Conservation (phyloP, 1,140 invertebrate genomes). For the Acromyrmex charruanus region DNA sequence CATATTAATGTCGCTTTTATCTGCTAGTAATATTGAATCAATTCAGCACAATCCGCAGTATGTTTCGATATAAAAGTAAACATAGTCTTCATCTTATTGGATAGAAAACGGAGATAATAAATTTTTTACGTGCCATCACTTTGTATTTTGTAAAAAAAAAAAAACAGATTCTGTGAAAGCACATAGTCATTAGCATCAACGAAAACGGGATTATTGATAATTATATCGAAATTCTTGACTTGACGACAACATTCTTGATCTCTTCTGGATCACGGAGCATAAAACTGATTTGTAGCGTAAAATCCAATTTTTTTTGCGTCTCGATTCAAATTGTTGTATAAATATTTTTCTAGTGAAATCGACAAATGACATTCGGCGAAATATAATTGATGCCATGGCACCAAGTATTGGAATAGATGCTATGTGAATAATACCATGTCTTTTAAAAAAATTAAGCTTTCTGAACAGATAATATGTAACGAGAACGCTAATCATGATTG, state of each 20-base stretch:
- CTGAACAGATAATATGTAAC: not conserved
- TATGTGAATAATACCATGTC: constrained; percentile 59
- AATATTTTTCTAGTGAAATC: constrained; percentile 29
- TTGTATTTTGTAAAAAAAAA: no score
- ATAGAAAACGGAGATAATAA: no score
- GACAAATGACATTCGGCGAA: not conserved
- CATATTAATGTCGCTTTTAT: no score
- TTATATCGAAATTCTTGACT: constrained; percentile 78
- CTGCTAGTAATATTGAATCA: no score
- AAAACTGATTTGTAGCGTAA: constrained; percentile 74
- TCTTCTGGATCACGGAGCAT: constrained; percentile 80
- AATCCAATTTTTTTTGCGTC: constrained; percentile 71
- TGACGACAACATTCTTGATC: constrained; percentile 74
- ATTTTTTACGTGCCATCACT: no score
- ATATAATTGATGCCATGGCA: not conserved
- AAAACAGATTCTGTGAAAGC: constrained; percentile 75
- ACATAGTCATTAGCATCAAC: constrained; percentile 75
- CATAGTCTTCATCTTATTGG: no score
- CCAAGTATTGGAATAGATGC: constrained; percentile 67
- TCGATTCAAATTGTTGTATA: constrained; percentile 54
- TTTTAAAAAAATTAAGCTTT: constrained; percentile 66
- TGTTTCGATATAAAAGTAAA: no score
- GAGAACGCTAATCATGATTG: no score
- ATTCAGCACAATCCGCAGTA: no score
- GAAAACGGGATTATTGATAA: constrained; percentile 80